phyloP scores from a whole-genome alignment of 2,888 invertebrate genomes.

The Platycheirus albimanus region DNA sequence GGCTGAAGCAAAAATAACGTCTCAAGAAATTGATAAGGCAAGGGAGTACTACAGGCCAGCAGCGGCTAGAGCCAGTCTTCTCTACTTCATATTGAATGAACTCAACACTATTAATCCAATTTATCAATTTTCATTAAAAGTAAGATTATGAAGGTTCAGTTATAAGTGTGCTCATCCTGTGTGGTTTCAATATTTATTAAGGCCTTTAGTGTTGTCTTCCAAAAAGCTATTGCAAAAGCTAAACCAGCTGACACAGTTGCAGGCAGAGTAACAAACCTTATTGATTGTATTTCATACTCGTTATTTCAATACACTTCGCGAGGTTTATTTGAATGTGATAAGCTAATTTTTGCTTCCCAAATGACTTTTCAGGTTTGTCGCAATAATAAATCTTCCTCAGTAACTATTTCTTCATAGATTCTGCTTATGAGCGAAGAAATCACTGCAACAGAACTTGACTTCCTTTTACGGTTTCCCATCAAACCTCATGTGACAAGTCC shows the following conservation, averaged over 20 bases:
- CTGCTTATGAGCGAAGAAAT: slow-evolving; percentile 94
- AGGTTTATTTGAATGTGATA: slow-evolving; percentile 97
- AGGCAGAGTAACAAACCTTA: slow-evolving; percentile 92
- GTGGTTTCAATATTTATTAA: slow-evolving; percentile 81
- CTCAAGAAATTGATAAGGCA: slow-evolving; percentile 95
- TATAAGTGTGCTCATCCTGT: too few species aligned
- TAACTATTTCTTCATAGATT: slow-evolving; percentile 84
- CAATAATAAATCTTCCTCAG: too few species aligned
- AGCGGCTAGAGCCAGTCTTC: slow-evolving; percentile 94
- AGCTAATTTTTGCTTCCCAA: slow-evolving; percentile 97
- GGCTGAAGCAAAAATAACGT: slow-evolving; percentile 95
- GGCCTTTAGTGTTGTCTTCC: slow-evolving; percentile 99
- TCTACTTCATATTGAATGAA: slow-evolving; percentile 98
- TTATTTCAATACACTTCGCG: slow-evolving; percentile 97
- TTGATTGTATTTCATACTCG: slow-evolving; percentile 96
- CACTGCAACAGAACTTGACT: slow-evolving; percentile 92
- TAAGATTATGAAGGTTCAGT: slow-evolving; percentile 58
- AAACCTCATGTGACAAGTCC: slow-evolving; percentile 96
- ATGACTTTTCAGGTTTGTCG: slow-evolving; percentile 94
- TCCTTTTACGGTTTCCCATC: slow-evolving; percentile 95
- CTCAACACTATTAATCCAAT: slow-evolving; percentile 98
- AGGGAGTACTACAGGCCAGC: slow-evolving; percentile 91
- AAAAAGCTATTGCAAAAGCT: slow-evolving; percentile 96
- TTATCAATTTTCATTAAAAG: slow-evolving; percentile 98
- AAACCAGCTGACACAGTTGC: slow-evolving; percentile 91